Percentiles rank a stretch among this genome's conserved stretches.
phyloP scores from a whole-genome alignment of 2,888 invertebrate species.

The Drosophila monieri region DNA sequence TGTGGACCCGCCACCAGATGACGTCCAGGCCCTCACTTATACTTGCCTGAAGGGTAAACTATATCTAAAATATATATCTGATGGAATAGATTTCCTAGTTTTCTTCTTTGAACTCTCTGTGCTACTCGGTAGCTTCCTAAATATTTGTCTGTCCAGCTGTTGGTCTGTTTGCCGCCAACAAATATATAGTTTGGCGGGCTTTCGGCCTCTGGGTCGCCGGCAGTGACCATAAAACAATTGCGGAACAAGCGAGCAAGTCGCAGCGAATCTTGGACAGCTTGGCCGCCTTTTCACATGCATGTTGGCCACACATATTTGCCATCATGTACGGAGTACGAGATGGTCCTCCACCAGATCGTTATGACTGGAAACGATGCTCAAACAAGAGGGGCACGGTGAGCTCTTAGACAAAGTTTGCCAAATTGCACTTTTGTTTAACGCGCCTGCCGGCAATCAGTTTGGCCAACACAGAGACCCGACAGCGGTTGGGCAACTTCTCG shows the following conservation, averaged over 20 bases:
- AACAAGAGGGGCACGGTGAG: conserved; percentile 34
- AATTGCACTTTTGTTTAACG: conserved; percentile 37
- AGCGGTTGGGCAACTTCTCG: background rate
- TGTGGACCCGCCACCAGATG: background rate
- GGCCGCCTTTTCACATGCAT: conserved; percentile 19
- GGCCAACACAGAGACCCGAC: background rate
- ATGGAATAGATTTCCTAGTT: no score
- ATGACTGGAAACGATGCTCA: conserved; percentile 10
- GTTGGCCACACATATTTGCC: conserved; percentile 16
- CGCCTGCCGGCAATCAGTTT: background rate
- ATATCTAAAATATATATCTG: no score
- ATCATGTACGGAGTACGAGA: background rate
- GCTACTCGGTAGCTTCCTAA: conserved; percentile 2
- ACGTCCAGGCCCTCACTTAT: conserved; percentile 7
- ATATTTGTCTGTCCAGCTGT: conserved; percentile 10
- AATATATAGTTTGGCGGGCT: conserved; percentile 2
- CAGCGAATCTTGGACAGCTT: conserved; percentile 31
- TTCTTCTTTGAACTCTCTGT: no score
- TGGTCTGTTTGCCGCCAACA: conserved; percentile 13
- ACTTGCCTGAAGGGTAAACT: no score
- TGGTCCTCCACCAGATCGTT: conserved; percentile 7
- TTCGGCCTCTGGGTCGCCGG: conserved; percentile 27
- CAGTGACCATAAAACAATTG: conserved; percentile 65
- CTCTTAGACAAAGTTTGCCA: conserved; percentile 42
- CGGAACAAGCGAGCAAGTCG: conserved; percentile 52